phyloP scores from a whole-genome alignment of 2,113 vertebrate genomes.

The Parus major region DNA sequence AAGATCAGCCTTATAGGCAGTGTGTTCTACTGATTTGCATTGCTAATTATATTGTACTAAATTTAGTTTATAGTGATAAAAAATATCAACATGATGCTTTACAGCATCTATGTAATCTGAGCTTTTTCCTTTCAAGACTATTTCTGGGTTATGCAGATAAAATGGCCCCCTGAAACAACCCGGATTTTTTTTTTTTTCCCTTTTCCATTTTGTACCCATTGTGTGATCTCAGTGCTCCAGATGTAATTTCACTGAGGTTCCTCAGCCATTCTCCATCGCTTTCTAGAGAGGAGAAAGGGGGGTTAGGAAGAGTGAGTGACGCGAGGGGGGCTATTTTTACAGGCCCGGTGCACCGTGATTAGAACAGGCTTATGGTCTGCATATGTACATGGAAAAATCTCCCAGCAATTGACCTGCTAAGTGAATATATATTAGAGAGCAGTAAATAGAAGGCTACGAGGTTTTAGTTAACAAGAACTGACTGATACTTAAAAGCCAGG shows the following conservation, averaged over 20 bases:
- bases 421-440: constrained; percentile 60
- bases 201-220: not conserved
- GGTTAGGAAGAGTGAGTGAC: constrained; percentile 34
- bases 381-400: constrained; percentile 53
- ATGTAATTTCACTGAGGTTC: constrained; percentile 39
- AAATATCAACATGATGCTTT: constrained; percentile 30
- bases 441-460: constrained; percentile 63
- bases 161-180: constrained; percentile 38
- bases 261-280: constrained; percentile 40
- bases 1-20: not conserved
- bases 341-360: constrained; percentile 16
- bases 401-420: constrained; percentile 65
- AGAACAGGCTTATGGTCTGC: constrained; percentile 37
- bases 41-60: constrained; percentile 58
- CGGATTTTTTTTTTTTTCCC: not conserved
- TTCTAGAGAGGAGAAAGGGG: constrained; percentile 49
- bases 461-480: constrained; percentile 76
- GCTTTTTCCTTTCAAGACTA: constrained; percentile 33
- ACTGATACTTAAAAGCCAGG: constrained; percentile 76
- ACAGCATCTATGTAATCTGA: constrained; percentile 6
- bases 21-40: not conserved
- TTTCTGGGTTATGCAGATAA: constrained; percentile 49
- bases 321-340: not conserved
- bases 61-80: constrained; percentile 46
- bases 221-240: constrained; percentile 50